Percentiles rank a stretch among this genome's conserved stretches.
Evolutionary conservation across 2,113 vertebrate species (phyloP).

Genomic region (Casuarius casuarius): DNA sequence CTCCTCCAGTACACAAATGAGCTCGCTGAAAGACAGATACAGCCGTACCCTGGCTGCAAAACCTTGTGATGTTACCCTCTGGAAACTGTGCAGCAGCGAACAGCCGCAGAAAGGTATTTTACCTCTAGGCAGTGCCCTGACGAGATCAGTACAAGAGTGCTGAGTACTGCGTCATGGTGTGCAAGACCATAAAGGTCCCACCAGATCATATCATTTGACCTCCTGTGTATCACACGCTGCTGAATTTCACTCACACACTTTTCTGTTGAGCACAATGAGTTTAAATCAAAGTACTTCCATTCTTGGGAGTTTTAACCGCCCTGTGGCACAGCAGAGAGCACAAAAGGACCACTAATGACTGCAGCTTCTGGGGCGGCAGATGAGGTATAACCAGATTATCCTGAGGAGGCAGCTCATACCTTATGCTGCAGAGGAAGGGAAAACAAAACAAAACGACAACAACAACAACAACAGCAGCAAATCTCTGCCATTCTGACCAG

Average conservation of each 20-base stretch:
- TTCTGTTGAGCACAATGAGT: too few relatives aligned
- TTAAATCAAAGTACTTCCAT: too few relatives aligned
- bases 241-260: too few relatives aligned
- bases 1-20: neutral
- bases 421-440: neutral
- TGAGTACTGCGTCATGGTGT: too few relatives aligned
- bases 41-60: neutral
- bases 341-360: neutral
- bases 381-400: neutral
- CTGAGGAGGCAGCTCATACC: neutral
- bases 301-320: too few relatives aligned
- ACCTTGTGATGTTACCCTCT: neutral
- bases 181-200: too few relatives aligned
- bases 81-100: fast-evolving
- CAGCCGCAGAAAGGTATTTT: neutral
- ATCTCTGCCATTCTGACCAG: neutral
- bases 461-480: neutral
- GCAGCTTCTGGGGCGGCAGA: neutral
- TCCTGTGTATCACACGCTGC: too few relatives aligned
- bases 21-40: neutral
- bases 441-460: neutral
- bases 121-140: too few relatives aligned
- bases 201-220: too few relatives aligned
- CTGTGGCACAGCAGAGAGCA: neutral
- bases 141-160: too few relatives aligned